These are phyloP conservation scores for Xerus rutilus DNA, from an alignment of 2,797 vertebrate species.

Conservation along the genomic window DNA sequence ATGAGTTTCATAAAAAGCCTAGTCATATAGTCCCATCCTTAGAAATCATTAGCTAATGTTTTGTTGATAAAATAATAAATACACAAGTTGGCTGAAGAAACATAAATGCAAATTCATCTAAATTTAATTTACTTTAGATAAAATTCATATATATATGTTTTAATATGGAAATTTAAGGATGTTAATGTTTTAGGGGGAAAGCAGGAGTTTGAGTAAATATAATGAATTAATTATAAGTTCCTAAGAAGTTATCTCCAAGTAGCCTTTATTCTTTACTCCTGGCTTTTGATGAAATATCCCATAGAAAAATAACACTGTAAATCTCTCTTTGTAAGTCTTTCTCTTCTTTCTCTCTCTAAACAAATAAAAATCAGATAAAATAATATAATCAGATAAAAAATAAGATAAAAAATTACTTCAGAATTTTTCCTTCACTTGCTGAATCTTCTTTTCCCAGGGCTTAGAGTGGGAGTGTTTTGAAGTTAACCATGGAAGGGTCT, in stretches of 20 bases:
- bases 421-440: background rate
- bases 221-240: conserved; percentile 72
- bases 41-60: conserved; percentile 69
- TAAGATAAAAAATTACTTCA: no score
- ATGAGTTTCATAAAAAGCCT: conserved; percentile 49
- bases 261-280: conserved; percentile 37
- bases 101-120: conserved; percentile 71
- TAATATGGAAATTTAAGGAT: conserved; percentile 75
- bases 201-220: conserved; percentile 61
- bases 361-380: no score
- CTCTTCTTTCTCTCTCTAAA: background rate
- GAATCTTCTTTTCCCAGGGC: background rate
- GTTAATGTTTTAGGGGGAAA: conserved; percentile 73
- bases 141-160: conserved; percentile 68
- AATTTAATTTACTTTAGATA: conserved; percentile 74
- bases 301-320: conserved; percentile 13
- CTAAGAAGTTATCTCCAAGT: conserved; percentile 56
- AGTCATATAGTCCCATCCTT: background rate
- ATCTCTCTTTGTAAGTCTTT: background rate
- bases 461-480: background rate
- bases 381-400: no score
- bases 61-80: conserved; percentile 70
- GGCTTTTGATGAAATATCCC: conserved; percentile 5
- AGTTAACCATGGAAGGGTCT: background rate
- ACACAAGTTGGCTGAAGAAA: conserved; percentile 60